Base-by-base conservation (phyloP, 2,113 vertebrate genomes). In the Sturnus vulgaris region DNA sequence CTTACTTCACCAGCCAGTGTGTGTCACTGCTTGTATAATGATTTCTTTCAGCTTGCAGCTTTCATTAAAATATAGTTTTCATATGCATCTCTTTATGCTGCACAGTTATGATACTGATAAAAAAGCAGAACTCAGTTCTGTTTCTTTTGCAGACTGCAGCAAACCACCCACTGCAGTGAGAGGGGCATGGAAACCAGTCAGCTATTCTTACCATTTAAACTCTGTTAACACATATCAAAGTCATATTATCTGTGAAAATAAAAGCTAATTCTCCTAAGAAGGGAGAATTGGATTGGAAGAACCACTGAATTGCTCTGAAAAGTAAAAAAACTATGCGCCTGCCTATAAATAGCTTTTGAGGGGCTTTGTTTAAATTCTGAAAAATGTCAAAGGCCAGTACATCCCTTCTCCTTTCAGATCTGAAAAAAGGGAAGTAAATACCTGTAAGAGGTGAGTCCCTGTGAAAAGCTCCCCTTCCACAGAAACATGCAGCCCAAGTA, bases 361-460 rank as follows among this genome's bases (percentile, higher is more conserved):
- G 8, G 27, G 4, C 14, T 85, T 76, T 90, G 39, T 77, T 90
- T 68, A 3, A 21, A 68, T 46, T 86, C 24, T 16, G 6, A 60
- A 50, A 53, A 50, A 35, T 53, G 42, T n/a, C 13, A 20, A 37
- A 63, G 25, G 46, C 52, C 23, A 27, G 5, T 64, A 69, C 16
- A 12, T 64, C 22, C 8, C 22, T 50, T 69, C 19, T 60, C 19
- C 40, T 44, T 90, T 82, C 24, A 25, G 24, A 46, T 61, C 31
- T 80, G 44, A 73, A 61, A 52, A 52, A 33, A 85, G 6, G 25
- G 52, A 85, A 82, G 42, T 64, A 52, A 39, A 63, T 25, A 33
- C 7, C 35, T 33, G 0, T 21, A 50, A 17, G 1, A 7, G 53
- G 15, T 0, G 0, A 70, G 37, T 10, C 10, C 7, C 20, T 1